Base-by-base conservation (phyloP, 2,113 vertebrate species). In the Donacobius atricapilla region DNA sequence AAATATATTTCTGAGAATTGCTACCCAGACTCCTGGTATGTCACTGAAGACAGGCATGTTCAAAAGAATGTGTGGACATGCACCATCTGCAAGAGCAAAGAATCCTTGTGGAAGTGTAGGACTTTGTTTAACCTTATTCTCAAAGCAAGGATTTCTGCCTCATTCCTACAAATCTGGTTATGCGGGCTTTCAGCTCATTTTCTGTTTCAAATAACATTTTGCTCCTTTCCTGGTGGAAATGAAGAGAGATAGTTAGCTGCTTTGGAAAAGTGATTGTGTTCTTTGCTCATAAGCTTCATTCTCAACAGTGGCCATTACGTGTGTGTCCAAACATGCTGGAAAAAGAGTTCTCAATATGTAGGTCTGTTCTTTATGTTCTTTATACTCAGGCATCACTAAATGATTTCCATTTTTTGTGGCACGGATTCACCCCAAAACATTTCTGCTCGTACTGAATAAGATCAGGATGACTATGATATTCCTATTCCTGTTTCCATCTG, bases 151-250 rank as follows among this genome's bases (percentile, higher is more conserved):
- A 35, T 53, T 60, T 53, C 61, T 92, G 60, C 28, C 50, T 87
- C 10, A 16, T 72, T 94, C 73, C 79, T 53, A 35, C 19, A 40
- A 73, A 65, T 25, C 14, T 37, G 6, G 6, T 77, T 70, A 58
- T 0, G 0, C 2, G 48, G 31, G 3, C 31, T 80, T 88, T 80
- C 69, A 77, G 6, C 8, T 90, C 9, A 0, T 40, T 73, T 70
- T 89, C 39, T 86, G 2, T 73, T 81, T 77, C 35, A 73, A 89
- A 53, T 33, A 77, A 37, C 5, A 12, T 19, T 18, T 61, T 79
- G 8, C 7, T 61, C 21, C 30, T 86, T 79, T 92, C 28, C 50
- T 94, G 50, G 3, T 92, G 45, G 30, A 89, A 93, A 77, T 54
- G 21, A 86, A 77, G 35, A 83, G 13, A 66, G 3, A 2, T 81